A percentile compares a stretch with the other conserved stretches of the same genome.
Conservation (phyloP, 2,797 vertebrate genomes). For the Gallinago stenura region DNA sequence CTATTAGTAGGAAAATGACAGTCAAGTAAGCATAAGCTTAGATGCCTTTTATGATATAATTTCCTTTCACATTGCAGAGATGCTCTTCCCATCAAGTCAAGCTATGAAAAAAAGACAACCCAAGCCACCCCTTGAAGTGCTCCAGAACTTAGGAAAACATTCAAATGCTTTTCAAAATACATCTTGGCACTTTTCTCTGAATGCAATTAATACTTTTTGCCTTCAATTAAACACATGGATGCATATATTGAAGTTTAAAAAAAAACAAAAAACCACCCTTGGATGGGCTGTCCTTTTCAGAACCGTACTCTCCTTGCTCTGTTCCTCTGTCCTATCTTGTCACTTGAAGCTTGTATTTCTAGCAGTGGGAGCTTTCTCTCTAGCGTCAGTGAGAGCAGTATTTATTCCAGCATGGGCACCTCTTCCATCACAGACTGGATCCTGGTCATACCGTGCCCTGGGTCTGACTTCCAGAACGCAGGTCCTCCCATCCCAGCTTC, state of each 20-base stretch:
- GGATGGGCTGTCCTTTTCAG: not conserved
- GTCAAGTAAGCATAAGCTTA: not conserved
- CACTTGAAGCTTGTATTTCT: not conserved
- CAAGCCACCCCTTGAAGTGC: not conserved
- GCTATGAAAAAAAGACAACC: not conserved
- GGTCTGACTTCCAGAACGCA: not conserved
- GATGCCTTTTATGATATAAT: not conserved
- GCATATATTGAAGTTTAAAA: not conserved
- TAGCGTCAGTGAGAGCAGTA: not conserved
- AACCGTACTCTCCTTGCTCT: not conserved
- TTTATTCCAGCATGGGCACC: not conserved
- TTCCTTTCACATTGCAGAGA: not conserved
- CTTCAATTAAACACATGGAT: not conserved
- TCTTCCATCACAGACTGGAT: not conserved
- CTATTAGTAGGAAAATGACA: conserved; percentile 42
- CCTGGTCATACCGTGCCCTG: not conserved
- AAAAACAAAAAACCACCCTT: not conserved
- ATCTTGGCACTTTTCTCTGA: not conserved
- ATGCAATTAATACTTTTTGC: not conserved
- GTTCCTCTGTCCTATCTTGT: not conserved
- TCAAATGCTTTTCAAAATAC: not conserved
- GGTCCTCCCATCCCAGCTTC: not conserved
- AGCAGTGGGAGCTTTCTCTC: not conserved
- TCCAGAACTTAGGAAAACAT: conserved; percentile 28
- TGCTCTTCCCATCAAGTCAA: not conserved